phyloP scores from a whole-genome alignment of 2,797 vertebrate species.

The Orientallactaga sibirica region DNA sequence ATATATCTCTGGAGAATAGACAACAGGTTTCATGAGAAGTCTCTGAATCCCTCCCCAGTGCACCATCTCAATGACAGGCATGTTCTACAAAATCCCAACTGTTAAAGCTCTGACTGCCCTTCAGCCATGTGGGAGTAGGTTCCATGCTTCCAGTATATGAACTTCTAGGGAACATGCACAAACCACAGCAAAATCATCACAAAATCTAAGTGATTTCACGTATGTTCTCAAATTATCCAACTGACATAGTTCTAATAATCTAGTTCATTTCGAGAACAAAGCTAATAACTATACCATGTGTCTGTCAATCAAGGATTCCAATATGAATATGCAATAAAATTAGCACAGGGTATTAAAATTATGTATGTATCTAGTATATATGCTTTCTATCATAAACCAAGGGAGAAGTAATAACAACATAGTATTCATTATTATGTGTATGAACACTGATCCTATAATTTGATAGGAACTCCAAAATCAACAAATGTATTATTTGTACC shows the following conservation, averaged over 20 bases:
- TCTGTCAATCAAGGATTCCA: conserved; percentile 4
- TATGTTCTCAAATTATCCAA: conserved; percentile 6
- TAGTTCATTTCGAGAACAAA: conserved; percentile 22
- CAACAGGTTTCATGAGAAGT: neutral
- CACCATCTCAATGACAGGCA: neutral
- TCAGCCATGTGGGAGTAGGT: neutral
- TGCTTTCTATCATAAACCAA: neutral
- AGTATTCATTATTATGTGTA: neutral
- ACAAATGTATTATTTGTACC: neutral
- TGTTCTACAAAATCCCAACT: no score
- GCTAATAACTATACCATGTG: neutral
- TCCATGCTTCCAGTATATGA: neutral
- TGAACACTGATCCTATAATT: neutral
- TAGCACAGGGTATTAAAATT: neutral
- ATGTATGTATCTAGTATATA: neutral
- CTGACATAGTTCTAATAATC: conserved; percentile 3
- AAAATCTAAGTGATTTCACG: neutral
- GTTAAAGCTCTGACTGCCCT: neutral
- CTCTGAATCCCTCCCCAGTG: neutral
- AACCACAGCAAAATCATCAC: neutral
- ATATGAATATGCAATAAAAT: conserved; percentile 29
- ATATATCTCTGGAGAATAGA: no score
- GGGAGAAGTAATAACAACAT: neutral
- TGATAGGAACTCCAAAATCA: neutral
- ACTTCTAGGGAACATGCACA: neutral